phyloP scores from a whole-genome alignment of 2,888 invertebrate species.

The Volucella bombylans region DNA sequence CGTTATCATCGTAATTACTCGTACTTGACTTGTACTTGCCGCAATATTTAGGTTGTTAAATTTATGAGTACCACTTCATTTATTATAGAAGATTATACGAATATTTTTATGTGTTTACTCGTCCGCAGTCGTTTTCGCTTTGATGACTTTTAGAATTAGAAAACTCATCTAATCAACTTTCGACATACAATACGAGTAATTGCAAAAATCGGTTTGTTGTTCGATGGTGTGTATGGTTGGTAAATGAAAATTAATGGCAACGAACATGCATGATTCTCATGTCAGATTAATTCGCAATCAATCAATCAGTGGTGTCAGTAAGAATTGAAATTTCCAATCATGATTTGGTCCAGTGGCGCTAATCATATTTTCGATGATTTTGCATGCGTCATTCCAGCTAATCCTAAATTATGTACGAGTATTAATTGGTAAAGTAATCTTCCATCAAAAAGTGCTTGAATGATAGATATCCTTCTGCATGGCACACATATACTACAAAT shows the following conservation, averaged over 20 bases:
- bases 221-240: not conserved
- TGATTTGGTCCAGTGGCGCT: constrained; percentile 12
- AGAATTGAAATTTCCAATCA: constrained; percentile 44
- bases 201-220: constrained; percentile 39
- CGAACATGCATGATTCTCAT: constrained; percentile 19
- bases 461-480: too few species aligned
- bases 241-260: constrained; percentile 41
- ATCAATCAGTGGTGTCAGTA: constrained; percentile 45
- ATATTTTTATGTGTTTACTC: too few species aligned
- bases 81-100: not conserved
- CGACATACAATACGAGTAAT: too few species aligned
- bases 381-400: not conserved
- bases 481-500: too few species aligned
- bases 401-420: not conserved
- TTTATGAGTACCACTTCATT: constrained; percentile 12
- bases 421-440: too few species aligned
- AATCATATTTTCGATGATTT: constrained; percentile 12
- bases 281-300: constrained; percentile 43
- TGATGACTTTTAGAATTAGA: constrained; percentile 13
- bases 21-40: constrained; percentile 2
- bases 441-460: too few species aligned
- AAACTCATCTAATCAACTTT: constrained; percentile 46
- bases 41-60: constrained; percentile 4
- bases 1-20: constrained; percentile 7
- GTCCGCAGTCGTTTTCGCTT: not conserved